phyloP scores from a whole-genome alignment of 2,113 vertebrate genomes.

The Clarias macrocephalus region DNA sequence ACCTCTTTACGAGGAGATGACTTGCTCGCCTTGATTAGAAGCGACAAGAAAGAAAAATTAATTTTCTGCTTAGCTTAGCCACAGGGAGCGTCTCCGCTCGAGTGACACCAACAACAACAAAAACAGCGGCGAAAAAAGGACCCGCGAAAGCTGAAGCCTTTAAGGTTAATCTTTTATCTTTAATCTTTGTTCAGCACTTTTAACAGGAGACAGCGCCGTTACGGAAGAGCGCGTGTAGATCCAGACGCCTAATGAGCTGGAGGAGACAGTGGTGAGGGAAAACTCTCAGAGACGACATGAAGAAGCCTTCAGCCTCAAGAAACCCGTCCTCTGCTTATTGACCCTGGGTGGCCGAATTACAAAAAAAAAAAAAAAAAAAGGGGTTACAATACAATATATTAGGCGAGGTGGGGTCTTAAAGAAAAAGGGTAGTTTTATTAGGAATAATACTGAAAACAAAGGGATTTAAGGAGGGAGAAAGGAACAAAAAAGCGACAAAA shows the following conservation, averaged over 20 bases:
- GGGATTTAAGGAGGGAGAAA: too few relatives aligned
- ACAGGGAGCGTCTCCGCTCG: constrained; percentile 13
- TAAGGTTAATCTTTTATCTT: constrained; percentile 49
- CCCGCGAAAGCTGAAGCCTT: constrained; percentile 31
- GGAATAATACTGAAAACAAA: too few relatives aligned
- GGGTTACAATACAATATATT: too few relatives aligned
- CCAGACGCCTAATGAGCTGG: not conserved
- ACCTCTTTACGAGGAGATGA: constrained; percentile 12
- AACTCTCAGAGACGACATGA: not conserved
- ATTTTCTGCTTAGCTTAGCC: constrained; percentile 17
- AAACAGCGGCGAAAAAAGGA: not conserved
- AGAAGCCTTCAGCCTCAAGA: not conserved
- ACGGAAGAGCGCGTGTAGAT: not conserved
- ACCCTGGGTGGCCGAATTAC: not conserved
- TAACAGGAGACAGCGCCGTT: not conserved
- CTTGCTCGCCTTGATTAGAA: constrained; percentile 40
- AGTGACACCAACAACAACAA: constrained; percentile 26
- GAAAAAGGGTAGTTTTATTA: too few relatives aligned
- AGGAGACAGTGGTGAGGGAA: not conserved
- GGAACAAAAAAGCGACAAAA: too few relatives aligned
- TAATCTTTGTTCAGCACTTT: not conserved
- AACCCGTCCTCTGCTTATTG: not conserved
- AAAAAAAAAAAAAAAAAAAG: too few relatives aligned
- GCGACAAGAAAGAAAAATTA: constrained; percentile 26
- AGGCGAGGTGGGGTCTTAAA: too few relatives aligned